phyloP scores from a whole-genome alignment of 2,113 vertebrate genomes.

The Strix aluco region DNA sequence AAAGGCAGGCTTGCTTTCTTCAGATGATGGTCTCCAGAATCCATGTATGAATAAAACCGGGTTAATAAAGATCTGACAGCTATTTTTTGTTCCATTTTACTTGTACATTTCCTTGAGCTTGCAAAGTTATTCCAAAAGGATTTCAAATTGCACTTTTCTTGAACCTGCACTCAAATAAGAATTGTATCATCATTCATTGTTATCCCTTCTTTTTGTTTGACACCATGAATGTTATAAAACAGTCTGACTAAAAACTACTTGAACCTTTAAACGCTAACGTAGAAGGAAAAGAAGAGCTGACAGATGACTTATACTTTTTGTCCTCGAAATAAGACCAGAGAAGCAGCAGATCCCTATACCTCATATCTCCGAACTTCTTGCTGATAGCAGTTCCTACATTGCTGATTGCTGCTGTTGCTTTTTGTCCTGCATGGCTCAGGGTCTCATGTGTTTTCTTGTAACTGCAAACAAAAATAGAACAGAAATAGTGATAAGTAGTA shows the following conservation, averaged over 20 bases:
- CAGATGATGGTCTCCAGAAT: neutral
- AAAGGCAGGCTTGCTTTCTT: neutral
- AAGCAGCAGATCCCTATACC: conserved; percentile 71
- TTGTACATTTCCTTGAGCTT: neutral
- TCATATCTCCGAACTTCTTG: conserved; percentile 96
- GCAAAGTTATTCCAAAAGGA: neutral
- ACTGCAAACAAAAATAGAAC: conserved; percentile 68
- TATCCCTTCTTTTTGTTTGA: neutral
- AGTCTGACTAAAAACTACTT: neutral
- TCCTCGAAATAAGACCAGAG: neutral
- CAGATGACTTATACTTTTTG: neutral
- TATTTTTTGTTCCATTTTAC: neutral
- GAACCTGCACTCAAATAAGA: neutral
- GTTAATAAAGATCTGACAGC: neutral
- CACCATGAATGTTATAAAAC: neutral
- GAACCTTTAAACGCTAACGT: neutral
- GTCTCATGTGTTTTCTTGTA: conserved; percentile 97
- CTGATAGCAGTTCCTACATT: conserved; percentile 90
- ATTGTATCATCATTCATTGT: neutral
- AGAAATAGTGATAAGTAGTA: neutral
- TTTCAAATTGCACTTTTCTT: neutral
- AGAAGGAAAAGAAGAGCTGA: neutral
- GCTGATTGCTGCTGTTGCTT: conserved; percentile 90
- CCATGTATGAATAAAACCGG: neutral
- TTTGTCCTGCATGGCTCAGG: conserved; percentile 91